A percentile compares a stretch with the other conserved stretches of the same genome.
phyloP scores from a whole-genome alignment of 2,113 vertebrate species.

The Bufo gargarizans region DNA sequence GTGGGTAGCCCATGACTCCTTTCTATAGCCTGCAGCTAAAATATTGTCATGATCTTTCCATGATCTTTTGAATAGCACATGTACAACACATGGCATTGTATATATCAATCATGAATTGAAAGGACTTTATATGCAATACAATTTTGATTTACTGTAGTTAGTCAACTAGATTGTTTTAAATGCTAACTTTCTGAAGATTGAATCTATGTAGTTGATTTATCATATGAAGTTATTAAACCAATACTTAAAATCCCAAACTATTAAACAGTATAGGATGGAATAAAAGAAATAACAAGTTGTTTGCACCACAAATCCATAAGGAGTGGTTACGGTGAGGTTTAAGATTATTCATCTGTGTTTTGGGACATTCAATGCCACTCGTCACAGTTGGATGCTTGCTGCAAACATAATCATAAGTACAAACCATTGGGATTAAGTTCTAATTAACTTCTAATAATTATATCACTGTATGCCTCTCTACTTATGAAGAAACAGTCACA shows the following conservation, averaged over 20 bases:
- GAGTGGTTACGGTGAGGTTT: conserved; percentile 4
- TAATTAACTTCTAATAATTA: conserved; percentile 58
- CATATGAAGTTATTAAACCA: neutral
- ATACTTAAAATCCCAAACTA: neutral
- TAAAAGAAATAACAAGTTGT: no score
- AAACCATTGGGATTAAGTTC: conserved; percentile 48
- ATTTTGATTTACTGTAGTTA: no score
- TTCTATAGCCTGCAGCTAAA: no score
- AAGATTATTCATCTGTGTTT: conserved; percentile 46
- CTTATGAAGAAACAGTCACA: conserved; percentile 16
- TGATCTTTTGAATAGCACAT: no score
- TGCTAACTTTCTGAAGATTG: no score
- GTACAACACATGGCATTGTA: no score
- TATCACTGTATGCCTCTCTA: conserved; percentile 38
- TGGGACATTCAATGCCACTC: conserved; percentile 35
- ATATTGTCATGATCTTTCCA: no score
- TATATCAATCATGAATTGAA: no score
- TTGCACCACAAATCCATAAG: neutral
- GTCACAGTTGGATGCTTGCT: conserved; percentile 54
- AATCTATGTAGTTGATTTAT: no score
- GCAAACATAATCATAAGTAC: conserved; percentile 53
- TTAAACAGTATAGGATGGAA: neutral
- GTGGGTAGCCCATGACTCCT: no score
- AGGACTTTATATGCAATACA: no score
- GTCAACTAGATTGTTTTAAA: no score